Evolutionary conservation across 1,140 invertebrate species (phyloP).

Genomic region (Drosophila truncata): DNA sequence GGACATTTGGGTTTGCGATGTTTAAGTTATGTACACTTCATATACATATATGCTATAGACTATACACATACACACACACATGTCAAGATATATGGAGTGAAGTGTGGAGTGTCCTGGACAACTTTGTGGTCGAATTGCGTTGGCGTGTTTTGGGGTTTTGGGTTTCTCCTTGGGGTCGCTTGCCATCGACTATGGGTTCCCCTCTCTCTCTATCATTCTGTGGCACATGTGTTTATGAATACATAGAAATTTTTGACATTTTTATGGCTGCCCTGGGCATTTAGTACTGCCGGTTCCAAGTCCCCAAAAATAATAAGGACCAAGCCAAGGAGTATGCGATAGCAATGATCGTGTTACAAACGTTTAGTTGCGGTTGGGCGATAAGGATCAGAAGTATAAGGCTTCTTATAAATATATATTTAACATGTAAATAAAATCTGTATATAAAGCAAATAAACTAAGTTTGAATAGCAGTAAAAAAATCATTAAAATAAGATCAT

Average conservation of each 20-base stretch:
- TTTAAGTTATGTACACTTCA: slow-evolving; percentile 68
- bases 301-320: slow-evolving; percentile 19
- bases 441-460: neutral
- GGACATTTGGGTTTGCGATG: slow-evolving; percentile 54
- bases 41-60: slow-evolving; percentile 46
- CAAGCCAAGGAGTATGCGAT: slow-evolving; percentile 25
- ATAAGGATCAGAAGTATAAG: slow-evolving; percentile 24
- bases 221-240: slow-evolving; percentile 80
- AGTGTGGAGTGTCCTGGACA: slow-evolving; percentile 47
- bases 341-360: slow-evolving; percentile 51
- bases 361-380: slow-evolving; percentile 31
- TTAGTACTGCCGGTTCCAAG: slow-evolving; percentile 11
- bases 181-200: slow-evolving; percentile 26
- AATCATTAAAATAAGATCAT: neutral
- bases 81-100: slow-evolving; percentile 35
- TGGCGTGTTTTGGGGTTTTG: slow-evolving; percentile 61
- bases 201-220: neutral
- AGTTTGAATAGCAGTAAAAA: neutral
- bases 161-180: slow-evolving; percentile 56
- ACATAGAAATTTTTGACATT: slow-evolving; percentile 76
- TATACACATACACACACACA: slow-evolving; percentile 11
- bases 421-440: neutral
- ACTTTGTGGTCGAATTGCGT: slow-evolving; percentile 56
- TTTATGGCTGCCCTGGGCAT: slow-evolving; percentile 71
- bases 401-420: neutral